Evolutionary conservation across 2,113 vertebrate genomes (phyloP), one percentile per base, ranked within the genome.

Genomic region (Oryzias woworae): DNA sequence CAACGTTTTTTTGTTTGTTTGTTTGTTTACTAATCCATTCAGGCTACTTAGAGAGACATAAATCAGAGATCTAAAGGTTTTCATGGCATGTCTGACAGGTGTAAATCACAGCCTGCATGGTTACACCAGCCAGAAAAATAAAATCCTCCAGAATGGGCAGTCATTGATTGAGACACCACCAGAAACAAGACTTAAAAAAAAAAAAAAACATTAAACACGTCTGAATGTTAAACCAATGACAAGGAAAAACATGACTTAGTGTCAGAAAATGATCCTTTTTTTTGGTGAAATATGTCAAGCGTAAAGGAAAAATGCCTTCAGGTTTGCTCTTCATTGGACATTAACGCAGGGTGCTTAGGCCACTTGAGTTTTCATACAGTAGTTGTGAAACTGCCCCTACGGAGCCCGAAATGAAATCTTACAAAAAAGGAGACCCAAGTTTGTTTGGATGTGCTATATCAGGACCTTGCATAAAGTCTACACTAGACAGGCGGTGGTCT

Each of bases 191-290:
- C 3, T 15, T 53, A 44, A 56, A 65, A 4, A 26, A 46, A 18
- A 41, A 18, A 41, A 14, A 53, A 48, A 24, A 18, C 70, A 58
- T 67, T 66, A 77, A 91, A 92, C 90, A 91, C 87, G 90, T 90
- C 90, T 84, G 91, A 90, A 91, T 91, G 89, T 91, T 88, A 78
- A 83, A 86, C 59, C 47, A 80, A 76, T 5, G 53, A 62, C 14
- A 81, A 18, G 64, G 14, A 28, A 4, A 62, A 77, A 69, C 54
- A 45, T 62, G 53, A 55, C 20, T 51, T 51, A 20, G 4, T 24
- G 13, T 48, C 7, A 60, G 18, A 66, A 58, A 55, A 57, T 24
- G 58, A 28, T 24, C 36, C 49, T 54, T 14, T 60, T 49, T 15
- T 20, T 26, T 26, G 26, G 26, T 3, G 26, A 20, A 7, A 22